These are phyloP conservation scores for Eristalis tenax DNA, from an alignment of 2,888 invertebrate species.

Conservation along the genomic window DNA sequence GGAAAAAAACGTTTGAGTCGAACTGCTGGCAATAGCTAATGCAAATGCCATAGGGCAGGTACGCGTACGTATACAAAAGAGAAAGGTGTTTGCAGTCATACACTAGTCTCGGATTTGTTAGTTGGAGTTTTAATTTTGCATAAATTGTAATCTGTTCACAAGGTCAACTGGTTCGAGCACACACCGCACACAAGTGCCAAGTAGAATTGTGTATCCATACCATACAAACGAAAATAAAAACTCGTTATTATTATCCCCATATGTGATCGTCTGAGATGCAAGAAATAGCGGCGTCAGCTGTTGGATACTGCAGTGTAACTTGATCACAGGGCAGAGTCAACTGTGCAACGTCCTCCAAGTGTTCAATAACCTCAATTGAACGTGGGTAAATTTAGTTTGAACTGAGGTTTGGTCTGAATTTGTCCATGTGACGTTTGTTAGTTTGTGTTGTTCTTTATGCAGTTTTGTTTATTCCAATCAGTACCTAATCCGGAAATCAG, in stretches of 20 bases:
- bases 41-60: conserved; percentile 69
- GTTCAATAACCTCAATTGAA: conserved; percentile 52
- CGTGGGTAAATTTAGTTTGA: conserved; percentile 13
- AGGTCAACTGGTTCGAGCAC: conserved; percentile 60
- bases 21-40: conserved; percentile 36
- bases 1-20: conserved; percentile 47
- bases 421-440: neutral
- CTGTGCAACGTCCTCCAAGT: conserved; percentile 39
- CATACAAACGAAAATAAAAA: conserved; percentile 12
- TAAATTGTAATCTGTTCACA: conserved; percentile 62
- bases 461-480: neutral
- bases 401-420: neutral
- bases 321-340: conserved; percentile 36
- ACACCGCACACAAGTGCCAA: conserved; percentile 27
- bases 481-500: neutral
- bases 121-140: conserved; percentile 61
- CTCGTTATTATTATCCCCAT: conserved; percentile 34
- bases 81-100: conserved; percentile 55
- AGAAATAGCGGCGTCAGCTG: conserved; percentile 8
- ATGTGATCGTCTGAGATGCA: conserved; percentile 36
- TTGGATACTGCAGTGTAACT: conserved; percentile 3
- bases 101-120: conserved; percentile 42
- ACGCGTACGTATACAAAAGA: conserved; percentile 42
- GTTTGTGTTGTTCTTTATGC: neutral
- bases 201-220: conserved; percentile 44